Evolutionary conservation across 1,140 invertebrate genomes (phyloP).

Genomic region (Cephus cinctus): DNA sequence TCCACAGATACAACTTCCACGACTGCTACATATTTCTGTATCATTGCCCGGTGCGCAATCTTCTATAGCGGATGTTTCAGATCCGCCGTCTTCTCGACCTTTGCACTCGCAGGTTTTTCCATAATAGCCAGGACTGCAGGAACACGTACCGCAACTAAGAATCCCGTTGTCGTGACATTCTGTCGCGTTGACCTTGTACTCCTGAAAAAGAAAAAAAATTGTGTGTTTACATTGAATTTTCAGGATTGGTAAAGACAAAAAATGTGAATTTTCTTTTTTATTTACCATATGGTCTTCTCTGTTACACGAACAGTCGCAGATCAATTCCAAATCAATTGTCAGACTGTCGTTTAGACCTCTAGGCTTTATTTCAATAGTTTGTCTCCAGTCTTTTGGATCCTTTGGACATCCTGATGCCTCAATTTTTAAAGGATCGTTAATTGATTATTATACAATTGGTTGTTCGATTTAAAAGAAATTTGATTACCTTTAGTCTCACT

Average conservation of each 20-base stretch:
- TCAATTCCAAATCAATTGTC: constrained; percentile 67
- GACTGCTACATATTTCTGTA: constrained; percentile 56
- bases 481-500: constrained; percentile 29
- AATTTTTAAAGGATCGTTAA: constrained; percentile 1
- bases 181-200: constrained; percentile 43
- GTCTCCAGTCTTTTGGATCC: constrained; percentile 63
- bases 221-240: too few relatives aligned
- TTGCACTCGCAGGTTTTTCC: constrained; percentile 74
- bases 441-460: constrained; percentile 4
- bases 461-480: too few relatives aligned
- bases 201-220: constrained; percentile 33
- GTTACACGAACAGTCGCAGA: constrained; percentile 76
- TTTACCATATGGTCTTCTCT: constrained; percentile 52
- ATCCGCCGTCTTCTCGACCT: constrained; percentile 27
- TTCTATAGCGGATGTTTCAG: constrained; percentile 40
- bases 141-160: constrained; percentile 72
- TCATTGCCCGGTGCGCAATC: constrained; percentile 27
- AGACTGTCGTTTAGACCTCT: constrained; percentile 75
- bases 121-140: constrained; percentile 63
- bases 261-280: not conserved
- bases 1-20: constrained; percentile 66
- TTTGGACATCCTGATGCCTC: constrained; percentile 58
- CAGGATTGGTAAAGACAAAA: too few relatives aligned
- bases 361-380: constrained; percentile 71
- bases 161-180: constrained; percentile 57